Base-by-base conservation (phyloP, 2,888 invertebrate species). In the Tenthredo mesomela region DNA sequence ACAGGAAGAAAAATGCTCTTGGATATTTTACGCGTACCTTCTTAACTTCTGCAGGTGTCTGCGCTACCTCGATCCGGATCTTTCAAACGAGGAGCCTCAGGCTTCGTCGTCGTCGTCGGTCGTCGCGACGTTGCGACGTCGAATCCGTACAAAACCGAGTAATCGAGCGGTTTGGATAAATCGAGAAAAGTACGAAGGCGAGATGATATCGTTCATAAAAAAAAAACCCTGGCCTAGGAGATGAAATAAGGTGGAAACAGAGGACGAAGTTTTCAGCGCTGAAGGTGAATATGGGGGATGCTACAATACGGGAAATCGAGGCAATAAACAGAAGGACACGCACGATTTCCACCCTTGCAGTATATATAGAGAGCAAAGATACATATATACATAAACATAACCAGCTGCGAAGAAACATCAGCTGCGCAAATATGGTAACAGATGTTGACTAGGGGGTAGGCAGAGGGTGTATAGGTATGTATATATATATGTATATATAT, bases 291-390 rank as follows among this genome's bases (percentile, higher is more conserved):
- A 61, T 25, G 12, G 25, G 47, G 18, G 73, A 73, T 25, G 50
- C 15, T 18, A 50, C 21, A 40, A 65, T 37, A 18, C 12, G 58
- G 21, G 40, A 80, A 61, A 73, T 61, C 25, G 40, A n/a, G 61
- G 40, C 80, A 40, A 54, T 77, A 54, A 77, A 77, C 77, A 77
- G 77, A 50, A 29, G 77, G 54, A 50, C 54, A 77, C 50, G 77
- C 54, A 37, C 54, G 77, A 54, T 54, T 77, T 77, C 33, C 54
- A 54, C 50, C 43, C 43, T 21, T 0, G 9, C n/a, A 21, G 21
- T 25, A n/a, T 21, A 43, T 40, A 43, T 70, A 70, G 33, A 70
- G 2, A 43, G 43, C 1, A 9, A 9, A 54, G 33, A 40, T 77
- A 50, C 25, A 29, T 29, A 29, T 54, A 18, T 77, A 33, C 21